phyloP scores from a whole-genome alignment of 1,140 invertebrate species.

The Micrasema longulum region DNA sequence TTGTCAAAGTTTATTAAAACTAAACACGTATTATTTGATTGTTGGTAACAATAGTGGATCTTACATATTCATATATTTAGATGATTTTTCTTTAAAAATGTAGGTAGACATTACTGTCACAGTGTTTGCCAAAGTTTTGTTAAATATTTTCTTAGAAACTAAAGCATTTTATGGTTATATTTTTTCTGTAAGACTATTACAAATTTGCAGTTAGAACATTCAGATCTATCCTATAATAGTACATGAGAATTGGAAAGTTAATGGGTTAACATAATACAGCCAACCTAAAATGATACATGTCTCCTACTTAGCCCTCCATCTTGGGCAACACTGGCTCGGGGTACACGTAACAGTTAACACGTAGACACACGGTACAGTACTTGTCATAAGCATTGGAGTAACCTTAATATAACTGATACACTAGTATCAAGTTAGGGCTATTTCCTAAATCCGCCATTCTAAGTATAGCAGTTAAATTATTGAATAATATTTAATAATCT shows the following conservation, averaged over 20 bases:
- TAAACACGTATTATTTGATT: too few species aligned
- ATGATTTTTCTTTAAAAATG: too few species aligned
- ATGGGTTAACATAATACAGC: constrained; percentile 23
- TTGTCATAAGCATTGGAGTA: constrained; percentile 30
- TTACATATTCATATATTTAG: too few species aligned
- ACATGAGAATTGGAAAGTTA: constrained; percentile 38
- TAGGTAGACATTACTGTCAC: too few species aligned
- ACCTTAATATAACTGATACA: constrained; percentile 38
- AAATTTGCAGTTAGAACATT: constrained; percentile 26
- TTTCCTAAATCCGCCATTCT: constrained; percentile 40
- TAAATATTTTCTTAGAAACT: constrained; percentile 27
- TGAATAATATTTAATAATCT: constrained; percentile 53
- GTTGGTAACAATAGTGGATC: too few species aligned
- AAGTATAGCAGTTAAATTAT: constrained; percentile 42
- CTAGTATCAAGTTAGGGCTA: constrained; percentile 44
- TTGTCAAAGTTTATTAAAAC: too few species aligned
- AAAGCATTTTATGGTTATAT: constrained; percentile 27
- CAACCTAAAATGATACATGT: constrained; percentile 15
- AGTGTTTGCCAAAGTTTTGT: constrained; percentile 22
- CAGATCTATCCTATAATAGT: constrained; percentile 39
- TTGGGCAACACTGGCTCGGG: neutral
- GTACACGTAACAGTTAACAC: neutral
- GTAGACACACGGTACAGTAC: neutral
- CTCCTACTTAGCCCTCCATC: too few species aligned
- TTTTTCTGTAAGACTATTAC: constrained; percentile 23